Conservation (phyloP, 2,888 invertebrate genomes). For the Axea sp. region DNA sequence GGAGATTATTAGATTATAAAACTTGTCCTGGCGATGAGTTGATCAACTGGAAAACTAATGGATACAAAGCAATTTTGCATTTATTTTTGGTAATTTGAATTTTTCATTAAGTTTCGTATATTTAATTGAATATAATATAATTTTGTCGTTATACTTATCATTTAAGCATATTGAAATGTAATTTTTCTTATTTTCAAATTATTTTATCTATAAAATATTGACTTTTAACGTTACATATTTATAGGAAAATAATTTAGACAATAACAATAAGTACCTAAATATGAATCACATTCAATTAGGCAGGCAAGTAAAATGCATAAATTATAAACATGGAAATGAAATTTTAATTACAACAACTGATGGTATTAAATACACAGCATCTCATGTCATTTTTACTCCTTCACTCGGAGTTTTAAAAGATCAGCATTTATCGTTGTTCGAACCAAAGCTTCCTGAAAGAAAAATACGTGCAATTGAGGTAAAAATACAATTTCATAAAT, state of each 20-base stretch:
- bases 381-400: conserved; percentile 85
- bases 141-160: too few relatives aligned
- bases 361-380: conserved; percentile 81
- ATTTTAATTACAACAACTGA: conserved; percentile 82
- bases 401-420: conserved; percentile 86
- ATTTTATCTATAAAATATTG: neutral
- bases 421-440: conserved; percentile 81
- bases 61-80: conserved; percentile 85
- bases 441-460: conserved; percentile 81
- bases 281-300: conserved; percentile 80
- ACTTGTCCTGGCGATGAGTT: conserved; percentile 85
- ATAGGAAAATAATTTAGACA: conserved; percentile 81
- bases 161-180: too few relatives aligned
- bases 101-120: too few relatives aligned
- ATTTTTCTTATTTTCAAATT: too few relatives aligned
- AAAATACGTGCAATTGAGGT: conserved; percentile 82
- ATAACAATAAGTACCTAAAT: conserved; percentile 78
- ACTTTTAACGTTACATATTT: conserved; percentile 50
- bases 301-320: conserved; percentile 81
- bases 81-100: conserved; percentile 83
- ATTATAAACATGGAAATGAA: conserved; percentile 79
- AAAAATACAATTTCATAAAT: conserved; percentile 40
- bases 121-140: too few relatives aligned
- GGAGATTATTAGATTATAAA: conserved; percentile 83
- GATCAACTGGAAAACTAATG: conserved; percentile 87